Base-by-base conservation (phyloP, 1,140 invertebrate genomes). In the Sycophila sp. region DNA sequence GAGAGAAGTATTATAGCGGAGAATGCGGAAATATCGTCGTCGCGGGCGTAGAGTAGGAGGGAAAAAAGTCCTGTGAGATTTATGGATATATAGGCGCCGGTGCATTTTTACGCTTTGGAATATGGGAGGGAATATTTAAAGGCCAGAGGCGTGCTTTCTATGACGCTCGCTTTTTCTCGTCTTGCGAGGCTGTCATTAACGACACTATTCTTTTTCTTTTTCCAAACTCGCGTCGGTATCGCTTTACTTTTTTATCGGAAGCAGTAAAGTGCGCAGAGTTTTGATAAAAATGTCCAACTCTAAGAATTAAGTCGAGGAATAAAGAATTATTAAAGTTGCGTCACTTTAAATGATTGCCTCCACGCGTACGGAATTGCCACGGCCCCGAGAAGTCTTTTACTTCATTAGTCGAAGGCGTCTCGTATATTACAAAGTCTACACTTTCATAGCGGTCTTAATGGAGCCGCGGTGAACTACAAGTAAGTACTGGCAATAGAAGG, bases 11-110 rank as follows among this genome's bases (percentile, higher is more conserved):
- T 58, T 58, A 40, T 47, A 36, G 28, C 7, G 4, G n/a, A 30
- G 66, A 69, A 69, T 69, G 66, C 66, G 66, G 66, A 69, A 69
- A 69, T 19, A 26, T 13, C n/a, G 10, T 71, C 70, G 71, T 65
- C 40, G 30, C 40, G 56, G n/a, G 59, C 19, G 51, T 10, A n/a
- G 71, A 69, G 42, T 11, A 38, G 45, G 55, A 72, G 65, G 64
- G 67, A 63, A 71, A 76, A 75, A 55, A 67, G 17, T 40, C 28
- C 28, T 11, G 28, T 24, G 13, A 53, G 49, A 64, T 71, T 62
- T 65, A 71, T 51, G 67, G 59, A 69, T 67, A 68, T 73, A 74
- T 36, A 49, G 47, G 30, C 6, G 32, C 28, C 32, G 26, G 32
- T 24, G 24, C 51, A 36, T 45, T 34, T 65, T 30, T 19, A n/a